Evolutionary conservation across 2,888 invertebrate species (phyloP).

Genomic region (Eilema caniola): DNA sequence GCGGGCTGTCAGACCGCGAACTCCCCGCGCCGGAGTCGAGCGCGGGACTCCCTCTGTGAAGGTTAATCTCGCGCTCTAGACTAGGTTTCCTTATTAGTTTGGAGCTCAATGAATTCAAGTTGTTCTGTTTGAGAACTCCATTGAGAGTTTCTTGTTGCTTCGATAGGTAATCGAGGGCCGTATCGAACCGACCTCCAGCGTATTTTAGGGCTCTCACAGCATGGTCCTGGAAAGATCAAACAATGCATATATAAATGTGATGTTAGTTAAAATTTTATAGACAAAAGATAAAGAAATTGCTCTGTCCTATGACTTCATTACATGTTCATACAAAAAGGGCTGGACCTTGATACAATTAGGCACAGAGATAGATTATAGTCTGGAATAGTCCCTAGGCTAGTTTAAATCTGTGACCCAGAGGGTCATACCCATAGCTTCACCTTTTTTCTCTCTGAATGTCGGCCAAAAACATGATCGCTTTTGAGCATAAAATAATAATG

Average conservation of each 20-base stretch:
- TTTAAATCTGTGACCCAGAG: too few species aligned
- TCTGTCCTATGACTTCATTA: background rate
- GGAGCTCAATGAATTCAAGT: constrained; percentile 88
- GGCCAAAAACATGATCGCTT: too few species aligned
- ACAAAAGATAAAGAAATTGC: background rate
- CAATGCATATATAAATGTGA: background rate
- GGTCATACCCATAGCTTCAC: too few species aligned
- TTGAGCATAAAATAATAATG: too few species aligned
- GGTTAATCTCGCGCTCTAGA: constrained; percentile 93
- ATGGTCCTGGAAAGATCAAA: constrained; percentile 87
- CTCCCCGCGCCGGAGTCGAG: constrained; percentile 95
- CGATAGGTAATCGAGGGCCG: constrained; percentile 89
- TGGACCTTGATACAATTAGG: too few species aligned
- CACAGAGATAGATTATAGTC: too few species aligned
- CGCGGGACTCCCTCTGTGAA: constrained; percentile 94
- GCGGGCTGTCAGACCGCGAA: constrained; percentile 95
- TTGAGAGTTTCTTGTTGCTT: constrained; percentile 88
- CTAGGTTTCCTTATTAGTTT: constrained; percentile 96
- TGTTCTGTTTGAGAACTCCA: constrained; percentile 84
- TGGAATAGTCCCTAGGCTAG: too few species aligned
- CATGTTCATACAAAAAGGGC: background rate
- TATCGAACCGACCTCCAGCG: constrained; percentile 90
- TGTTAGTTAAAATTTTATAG: background rate
- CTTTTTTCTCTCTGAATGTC: too few species aligned
- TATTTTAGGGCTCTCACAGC: constrained; percentile 90